Evolutionary conservation across 1,140 invertebrate genomes (phyloP), one percentile per base, ranked within the genome.

Genomic region (Drosophila truncata): DNA sequence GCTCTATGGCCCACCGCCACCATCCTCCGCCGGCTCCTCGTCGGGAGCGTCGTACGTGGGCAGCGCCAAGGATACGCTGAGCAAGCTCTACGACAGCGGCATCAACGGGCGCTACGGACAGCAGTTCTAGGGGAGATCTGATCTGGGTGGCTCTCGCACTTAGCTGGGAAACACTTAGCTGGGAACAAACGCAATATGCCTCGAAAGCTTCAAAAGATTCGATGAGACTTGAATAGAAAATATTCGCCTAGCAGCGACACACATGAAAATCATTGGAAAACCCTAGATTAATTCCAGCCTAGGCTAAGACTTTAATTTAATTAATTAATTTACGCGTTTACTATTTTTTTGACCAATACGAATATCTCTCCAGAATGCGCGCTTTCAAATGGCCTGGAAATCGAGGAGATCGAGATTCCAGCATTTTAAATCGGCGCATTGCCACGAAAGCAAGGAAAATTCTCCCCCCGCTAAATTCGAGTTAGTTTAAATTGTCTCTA

Each of bases 81-180:
- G 96, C 94, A 97, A 98, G 94, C 94, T 98, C 67, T 98, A 98
- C 93, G 97, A 97, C 91, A 95, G 95, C 82, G 96, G 96, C 83
- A 97, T 94, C 74, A 94, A 94, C 54, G 95, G 95, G 91, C 93
- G 94, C 70, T 95, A 97, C 93, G 96, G 83, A 39, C 96, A 96
- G 93, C 95, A 97, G 93, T 97, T 96, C 93, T 98, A 95, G 67
- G 54, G 10, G 37, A 47, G 49, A 52, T 57, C 63, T 67, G 49
- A 52, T 35, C 63, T 67, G 63, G 49, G 65, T 58, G 66, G 67
- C 80, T 74, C 84, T 66, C 83, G 78, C 75, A 66, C 54, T 74
- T 90, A 65, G 80, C 80, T 80, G 84, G 81, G 80, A 90, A 79
- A 79, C 75, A 74, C 60, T 78, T 88, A 81, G 85, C 81, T 87